phyloP scores from a whole-genome alignment of 2,888 invertebrate species.

The Antitype chi region DNA sequence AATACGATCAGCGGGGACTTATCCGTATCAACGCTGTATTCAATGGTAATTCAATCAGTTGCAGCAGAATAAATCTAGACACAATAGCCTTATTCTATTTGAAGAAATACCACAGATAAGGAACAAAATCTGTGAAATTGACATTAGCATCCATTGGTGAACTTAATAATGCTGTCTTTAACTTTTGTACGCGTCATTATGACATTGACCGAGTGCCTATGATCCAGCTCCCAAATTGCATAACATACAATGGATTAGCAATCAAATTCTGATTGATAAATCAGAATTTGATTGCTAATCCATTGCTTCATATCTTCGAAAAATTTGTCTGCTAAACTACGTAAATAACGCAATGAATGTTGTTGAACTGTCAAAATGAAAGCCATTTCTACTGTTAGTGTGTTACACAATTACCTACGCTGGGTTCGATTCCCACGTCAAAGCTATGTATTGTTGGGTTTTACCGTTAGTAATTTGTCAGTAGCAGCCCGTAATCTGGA shows the following conservation, averaged over 20 bases:
- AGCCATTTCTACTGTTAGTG: too few relatives aligned
- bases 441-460: too few relatives aligned
- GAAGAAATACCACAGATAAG: neutral
- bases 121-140: neutral
- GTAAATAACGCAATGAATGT: too few relatives aligned
- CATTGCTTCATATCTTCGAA: too few relatives aligned
- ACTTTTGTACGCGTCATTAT: neutral
- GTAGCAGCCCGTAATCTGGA: too few relatives aligned
- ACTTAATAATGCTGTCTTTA: neutral
- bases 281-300: too few relatives aligned
- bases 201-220: neutral
- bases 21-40: constrained; percentile 5
- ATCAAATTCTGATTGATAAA: too few relatives aligned
- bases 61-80: constrained; percentile 1
- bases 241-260: too few relatives aligned
- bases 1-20: constrained; percentile 16
- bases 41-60: constrained; percentile 22
- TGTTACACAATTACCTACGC: too few relatives aligned
- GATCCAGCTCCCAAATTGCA: too few relatives aligned
- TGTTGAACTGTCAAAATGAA: too few relatives aligned
- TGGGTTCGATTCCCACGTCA: neutral
- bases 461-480: neutral
- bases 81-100: constrained; percentile 11
- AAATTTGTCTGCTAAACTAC: too few relatives aligned
- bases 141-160: neutral